Base-by-base conservation (phyloP, 2,888 invertebrate species). In the Thereva unica region DNA sequence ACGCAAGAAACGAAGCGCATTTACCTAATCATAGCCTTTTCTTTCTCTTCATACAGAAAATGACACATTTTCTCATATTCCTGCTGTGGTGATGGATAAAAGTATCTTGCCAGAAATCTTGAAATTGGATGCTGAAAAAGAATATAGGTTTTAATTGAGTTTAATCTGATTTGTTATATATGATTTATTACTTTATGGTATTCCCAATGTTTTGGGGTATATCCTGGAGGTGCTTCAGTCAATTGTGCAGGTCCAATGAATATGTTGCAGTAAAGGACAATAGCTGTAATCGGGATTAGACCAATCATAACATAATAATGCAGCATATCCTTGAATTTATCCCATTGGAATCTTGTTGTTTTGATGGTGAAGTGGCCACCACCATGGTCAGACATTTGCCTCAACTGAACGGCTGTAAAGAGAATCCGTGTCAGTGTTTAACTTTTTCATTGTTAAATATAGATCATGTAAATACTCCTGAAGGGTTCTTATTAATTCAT, bases 201-300 rank as follows among this genome's bases (percentile, higher is more conserved):
- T 82, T 97, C 97, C 91, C 92, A 94, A 75, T 92, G 84, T 78
- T 95, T 88, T 0, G 97, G 97, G 23, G 77, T 84, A 76, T 95
- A 95, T 6, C 83, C 93, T 67, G 90, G 90, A 35, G 96, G 95
- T 44, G 91, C 91, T 73, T 91, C 90, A 0, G 86, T 79, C 64
- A 97, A 82, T 66, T 89, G 86, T 12, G 93, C 93, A 4, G 93
- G 93, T 0, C 96, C 97, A 74, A 95, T 84, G 74, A 92, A 94
- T 45, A 94, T 84, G 76, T 95, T 93, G 40, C 82, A 74, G 72
- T 83, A 87, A 64, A 89, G 81, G 23, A 90, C 83, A n/a, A 90
- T 75, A 0, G 85, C 77, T 1, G 82, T 76, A 7, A 89, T 82
- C 0, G 95, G 95, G 67, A 95, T 88, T 12, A 86, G 74, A 4